A percentile compares a stretch with the other conserved stretches of the same genome.
These are phyloP conservation scores for Trididemnum miniatum DNA, from an alignment of 23 tunicate genomes.

Conservation along the genomic window DNA sequence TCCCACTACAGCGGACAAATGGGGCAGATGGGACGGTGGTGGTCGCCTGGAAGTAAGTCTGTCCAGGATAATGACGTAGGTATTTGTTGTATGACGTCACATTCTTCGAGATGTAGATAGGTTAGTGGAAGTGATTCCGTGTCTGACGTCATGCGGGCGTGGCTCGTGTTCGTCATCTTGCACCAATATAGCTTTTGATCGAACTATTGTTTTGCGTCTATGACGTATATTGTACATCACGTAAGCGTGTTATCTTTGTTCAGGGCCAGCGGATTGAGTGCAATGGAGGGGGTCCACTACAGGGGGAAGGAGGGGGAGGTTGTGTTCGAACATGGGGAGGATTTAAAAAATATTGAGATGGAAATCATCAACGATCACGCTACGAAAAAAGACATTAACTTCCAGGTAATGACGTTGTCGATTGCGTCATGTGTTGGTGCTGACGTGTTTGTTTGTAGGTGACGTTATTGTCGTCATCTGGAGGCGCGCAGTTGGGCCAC, in stretches of 20 bases:
- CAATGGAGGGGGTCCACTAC: constrained; percentile 82
- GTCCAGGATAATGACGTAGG: not conserved
- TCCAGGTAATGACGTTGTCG: no score
- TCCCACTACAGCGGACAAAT: constrained; percentile 79
- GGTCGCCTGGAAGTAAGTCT: constrained; percentile 65
- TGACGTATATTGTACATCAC: no score
- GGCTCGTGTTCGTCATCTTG: no score
- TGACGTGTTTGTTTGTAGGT: constrained; percentile 31
- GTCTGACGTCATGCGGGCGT: no score
- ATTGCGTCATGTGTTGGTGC: no score
- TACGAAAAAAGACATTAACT: constrained; percentile 91
- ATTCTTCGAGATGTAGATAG: no score
- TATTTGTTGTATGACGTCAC: no score
- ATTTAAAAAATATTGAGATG: constrained; percentile 71
- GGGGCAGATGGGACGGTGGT: constrained; percentile 89
- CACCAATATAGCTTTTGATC: no score
- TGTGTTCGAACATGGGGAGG: constrained; percentile 89
- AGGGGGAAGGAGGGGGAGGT: constrained; percentile 70
- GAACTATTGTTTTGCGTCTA: no score
- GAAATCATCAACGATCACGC: constrained; percentile 83
- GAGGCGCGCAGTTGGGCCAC: constrained; percentile 91
- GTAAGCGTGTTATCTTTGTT: no score
- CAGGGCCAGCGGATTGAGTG: constrained; percentile 65
- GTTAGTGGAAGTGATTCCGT: no score
- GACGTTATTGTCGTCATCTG: constrained; percentile 42